These are phyloP conservation scores for Pipistrellus pygmaeus DNA, from an alignment of 2,797 vertebrate species.

Conservation along the genomic window DNA sequence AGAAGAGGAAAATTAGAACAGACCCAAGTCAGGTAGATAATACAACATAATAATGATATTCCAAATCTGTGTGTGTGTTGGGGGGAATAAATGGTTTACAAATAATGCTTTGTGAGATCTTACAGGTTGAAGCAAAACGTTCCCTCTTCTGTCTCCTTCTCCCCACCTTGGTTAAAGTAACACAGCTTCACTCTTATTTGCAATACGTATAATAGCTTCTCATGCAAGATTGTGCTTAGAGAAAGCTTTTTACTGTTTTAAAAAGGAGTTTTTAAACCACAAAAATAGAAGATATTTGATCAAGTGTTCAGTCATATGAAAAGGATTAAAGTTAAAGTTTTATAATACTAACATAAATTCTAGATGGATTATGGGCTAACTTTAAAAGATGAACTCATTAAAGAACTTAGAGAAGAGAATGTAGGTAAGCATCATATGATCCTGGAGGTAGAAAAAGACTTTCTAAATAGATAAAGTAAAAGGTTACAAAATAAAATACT, in stretches of 20 bases:
- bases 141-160: accelerated
- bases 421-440: neutral
- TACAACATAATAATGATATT: neutral
- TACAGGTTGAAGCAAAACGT: neutral
- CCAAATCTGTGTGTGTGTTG: no score
- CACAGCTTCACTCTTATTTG: neutral
- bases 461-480: neutral
- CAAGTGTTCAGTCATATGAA: neutral
- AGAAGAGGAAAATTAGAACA: neutral
- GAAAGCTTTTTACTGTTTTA: neutral
- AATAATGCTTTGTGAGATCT: neutral
- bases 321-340: slow-evolving; percentile 43
- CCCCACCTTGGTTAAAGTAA: neutral
- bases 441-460: neutral
- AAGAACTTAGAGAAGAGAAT: neutral
- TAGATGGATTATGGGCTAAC: neutral
- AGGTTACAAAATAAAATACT: slow-evolving; percentile 18
- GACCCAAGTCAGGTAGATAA: neutral
- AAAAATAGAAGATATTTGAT: neutral
- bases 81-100: neutral
- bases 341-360: neutral
- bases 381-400: neutral
- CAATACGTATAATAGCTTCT: neutral
- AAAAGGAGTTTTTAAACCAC: slow-evolving; percentile 10
- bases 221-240: neutral